phyloP scores from a whole-genome alignment of 2,113 vertebrate species.

The Misgurnus mizolepis region DNA sequence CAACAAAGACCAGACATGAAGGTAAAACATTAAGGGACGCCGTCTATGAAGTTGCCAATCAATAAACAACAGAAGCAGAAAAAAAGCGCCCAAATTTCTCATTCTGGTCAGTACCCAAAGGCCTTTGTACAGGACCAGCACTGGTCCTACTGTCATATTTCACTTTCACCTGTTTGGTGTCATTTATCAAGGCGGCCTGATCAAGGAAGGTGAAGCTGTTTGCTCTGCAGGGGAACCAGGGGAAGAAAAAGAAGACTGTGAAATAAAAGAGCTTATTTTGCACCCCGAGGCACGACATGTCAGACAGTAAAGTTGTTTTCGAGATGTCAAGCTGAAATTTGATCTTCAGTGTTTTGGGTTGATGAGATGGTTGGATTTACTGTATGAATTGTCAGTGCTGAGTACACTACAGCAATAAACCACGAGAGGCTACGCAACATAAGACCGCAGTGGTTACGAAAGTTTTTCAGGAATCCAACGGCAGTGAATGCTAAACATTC shows the following conservation, averaged over 20 bases:
- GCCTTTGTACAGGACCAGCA: slow-evolving; percentile 62
- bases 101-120: slow-evolving; percentile 69
- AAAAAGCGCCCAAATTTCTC: slow-evolving; percentile 68
- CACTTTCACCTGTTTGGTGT: slow-evolving; percentile 70
- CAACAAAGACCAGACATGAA: slow-evolving; percentile 94
- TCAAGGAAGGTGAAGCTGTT: slow-evolving; percentile 74
- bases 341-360: neutral
- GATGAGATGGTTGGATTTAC: neutral
- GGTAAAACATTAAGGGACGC: slow-evolving; percentile 89
- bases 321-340: neutral
- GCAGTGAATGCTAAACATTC: no score
- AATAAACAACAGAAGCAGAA: slow-evolving; percentile 89
- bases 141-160: slow-evolving; percentile 69
- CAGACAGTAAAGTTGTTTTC: neutral
- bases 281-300: neutral
- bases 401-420: neutral
- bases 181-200: slow-evolving; percentile 62
- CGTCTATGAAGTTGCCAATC: slow-evolving; percentile 90
- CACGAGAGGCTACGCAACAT: neutral
- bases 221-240: neutral
- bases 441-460: neutral
- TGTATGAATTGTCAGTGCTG: neutral
- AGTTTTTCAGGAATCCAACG: no score
- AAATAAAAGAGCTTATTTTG: slow-evolving; percentile 45
- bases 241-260: slow-evolving; percentile 6